Conservation (phyloP, 2,113 vertebrate species). For the Gallinago jamesoni region DNA sequence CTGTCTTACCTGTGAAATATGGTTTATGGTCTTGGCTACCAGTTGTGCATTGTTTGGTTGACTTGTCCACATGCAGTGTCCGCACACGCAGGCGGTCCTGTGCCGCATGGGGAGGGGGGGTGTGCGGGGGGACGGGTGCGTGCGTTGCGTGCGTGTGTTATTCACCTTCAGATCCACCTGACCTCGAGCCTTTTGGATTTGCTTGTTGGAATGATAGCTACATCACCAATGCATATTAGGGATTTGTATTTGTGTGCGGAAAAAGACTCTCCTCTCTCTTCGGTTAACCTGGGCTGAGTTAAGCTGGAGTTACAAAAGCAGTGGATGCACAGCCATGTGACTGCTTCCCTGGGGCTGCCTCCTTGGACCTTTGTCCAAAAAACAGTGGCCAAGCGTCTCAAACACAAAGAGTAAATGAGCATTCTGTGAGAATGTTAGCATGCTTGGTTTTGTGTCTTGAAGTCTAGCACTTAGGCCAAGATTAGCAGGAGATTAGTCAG, state of each 20-base stretch:
- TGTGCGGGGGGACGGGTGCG: too few relatives aligned
- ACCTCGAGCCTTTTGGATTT: not conserved
- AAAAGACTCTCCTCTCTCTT: not conserved
- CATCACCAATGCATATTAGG: not conserved
- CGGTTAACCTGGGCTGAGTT: not conserved
- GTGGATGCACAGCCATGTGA: slow-evolving; percentile 27
- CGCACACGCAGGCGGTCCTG: accelerated
- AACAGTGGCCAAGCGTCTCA: not conserved
- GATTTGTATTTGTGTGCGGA: not conserved
- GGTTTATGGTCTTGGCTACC: not conserved
- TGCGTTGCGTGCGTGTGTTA: not conserved
- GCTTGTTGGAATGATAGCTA: not conserved
- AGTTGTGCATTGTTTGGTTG: not conserved
- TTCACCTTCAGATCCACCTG: not conserved
- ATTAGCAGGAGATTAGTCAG: slow-evolving; percentile 49
- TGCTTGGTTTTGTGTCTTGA: slow-evolving; percentile 17
- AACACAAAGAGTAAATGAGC: slow-evolving; percentile 13
- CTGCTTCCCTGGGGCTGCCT: slow-evolving; percentile 12
- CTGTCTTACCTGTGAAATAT: not conserved
- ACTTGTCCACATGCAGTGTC: not conserved
- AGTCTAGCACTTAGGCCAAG: slow-evolving; percentile 47
- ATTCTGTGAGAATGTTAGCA: not conserved
- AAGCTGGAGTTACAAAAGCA: slow-evolving; percentile 25
- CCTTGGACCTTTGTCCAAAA: slow-evolving; percentile 17
- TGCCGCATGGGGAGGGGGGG: not conserved